Evolutionary conservation across 2,797 vertebrate species (phyloP), one percentile per base, ranked within the genome.

Genomic region (Danio albolineatus): DNA sequence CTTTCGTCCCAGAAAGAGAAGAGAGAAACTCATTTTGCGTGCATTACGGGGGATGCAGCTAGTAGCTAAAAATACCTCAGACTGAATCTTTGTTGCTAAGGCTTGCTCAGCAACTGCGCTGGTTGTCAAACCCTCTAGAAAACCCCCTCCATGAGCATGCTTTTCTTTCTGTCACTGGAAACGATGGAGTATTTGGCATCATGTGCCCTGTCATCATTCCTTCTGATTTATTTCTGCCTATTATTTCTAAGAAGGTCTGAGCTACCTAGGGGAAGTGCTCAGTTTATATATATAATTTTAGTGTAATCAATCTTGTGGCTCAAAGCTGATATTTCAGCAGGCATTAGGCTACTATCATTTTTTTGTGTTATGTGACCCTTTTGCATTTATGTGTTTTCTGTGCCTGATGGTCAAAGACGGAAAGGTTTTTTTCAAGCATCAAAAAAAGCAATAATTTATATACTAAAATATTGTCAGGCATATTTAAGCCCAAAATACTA

Each of bases 11-110:
- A 89, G 85, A 73, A 73, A 74, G 82, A 81, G 83, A 86, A 49
- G 76, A 78, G 67, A 59, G 66, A 82, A 84, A 85, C 83, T 82
- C 48, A 75, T 81, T 78, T 88, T 88, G 85, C 17, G 21, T 91
- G 85, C 85, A 84, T 89, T 87, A 82, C 87, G 62, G 82, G 88
- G 85, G 82, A 90, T 82, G 87, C 88, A 87, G 90, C 87, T 86
- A 84, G 79, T 87, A 85, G 91, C 94, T 94, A 94, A 91, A 94
- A 94, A 95, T 95, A 94, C 92, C 91, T 85, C 85, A 56, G 86
- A 87, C 87, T 88, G 89, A 91, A 86, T 92, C 86, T 88, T 90
- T 93, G 93, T 94, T 94, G 93, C 93, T 94, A 94, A 91, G 93
- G 93, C 92, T 92, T 84, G 87, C 88, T 90, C 89, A 90, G 90